A percentile compares a stretch with the other conserved stretches of the same genome.
phyloP scores from a whole-genome alignment of 2,888 invertebrate species.

The Drosophila paucipuncta region DNA sequence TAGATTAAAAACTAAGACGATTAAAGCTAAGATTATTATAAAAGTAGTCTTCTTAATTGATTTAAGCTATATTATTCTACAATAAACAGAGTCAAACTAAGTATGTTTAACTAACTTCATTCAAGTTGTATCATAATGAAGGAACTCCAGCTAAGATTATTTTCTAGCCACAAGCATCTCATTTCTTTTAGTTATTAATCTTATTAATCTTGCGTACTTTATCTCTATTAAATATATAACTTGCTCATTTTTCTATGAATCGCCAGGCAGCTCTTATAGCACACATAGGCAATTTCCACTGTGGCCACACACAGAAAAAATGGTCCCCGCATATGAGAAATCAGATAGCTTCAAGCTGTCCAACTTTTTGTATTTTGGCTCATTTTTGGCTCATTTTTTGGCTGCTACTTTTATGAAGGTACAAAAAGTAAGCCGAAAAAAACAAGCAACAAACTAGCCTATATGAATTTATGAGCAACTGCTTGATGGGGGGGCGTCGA shows the following conservation, averaged over 20 bases:
- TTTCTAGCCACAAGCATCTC: not conserved
- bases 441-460: constrained; percentile 63
- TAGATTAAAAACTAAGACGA: too few species aligned
- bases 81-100: too few species aligned
- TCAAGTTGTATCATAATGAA: not conserved
- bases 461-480: constrained; percentile 73
- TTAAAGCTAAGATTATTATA: too few species aligned
- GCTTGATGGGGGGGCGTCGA: constrained; percentile 43
- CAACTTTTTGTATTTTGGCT: constrained; percentile 68
- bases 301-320: constrained; percentile 17
- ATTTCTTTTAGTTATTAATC: not conserved
- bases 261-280: not conserved
- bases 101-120: not conserved
- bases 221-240: not conserved
- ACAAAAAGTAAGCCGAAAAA: constrained; percentile 32
- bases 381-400: constrained; percentile 47
- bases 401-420: constrained; percentile 47
- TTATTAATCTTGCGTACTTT: not conserved
- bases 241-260: not conserved
- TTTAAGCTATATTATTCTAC: too few species aligned
- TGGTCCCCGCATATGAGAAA: constrained; percentile 18
- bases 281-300: constrained; percentile 24
- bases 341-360: constrained; percentile 33
- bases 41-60: too few species aligned
- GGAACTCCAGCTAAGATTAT: not conserved